phyloP scores from a whole-genome alignment of 2,113 vertebrate genomes.

The Potamarius usumacintae region DNA sequence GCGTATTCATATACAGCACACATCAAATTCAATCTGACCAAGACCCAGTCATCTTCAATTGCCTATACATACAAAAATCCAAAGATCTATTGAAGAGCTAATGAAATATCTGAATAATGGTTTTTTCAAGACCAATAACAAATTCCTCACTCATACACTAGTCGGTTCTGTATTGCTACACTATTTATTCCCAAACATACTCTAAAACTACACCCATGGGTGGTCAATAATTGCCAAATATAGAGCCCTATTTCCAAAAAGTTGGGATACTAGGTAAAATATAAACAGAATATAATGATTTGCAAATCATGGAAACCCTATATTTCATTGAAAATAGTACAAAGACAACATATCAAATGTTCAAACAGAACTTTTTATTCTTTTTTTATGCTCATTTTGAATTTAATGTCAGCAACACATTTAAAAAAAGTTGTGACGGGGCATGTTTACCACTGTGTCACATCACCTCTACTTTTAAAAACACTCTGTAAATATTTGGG shows the following conservation, averaged over 20 bases:
- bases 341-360: no score
- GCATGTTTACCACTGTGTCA: no score
- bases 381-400: no score
- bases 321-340: no score
- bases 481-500: no score
- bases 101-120: constrained; percentile 15
- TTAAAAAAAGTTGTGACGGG: no score
- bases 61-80: constrained; percentile 17
- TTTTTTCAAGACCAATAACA: constrained; percentile 16
- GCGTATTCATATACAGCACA: background rate
- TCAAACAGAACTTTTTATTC: no score
- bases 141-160: background rate
- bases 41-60: constrained; percentile 18
- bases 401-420: no score
- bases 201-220: background rate
- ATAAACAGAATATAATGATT: no score
- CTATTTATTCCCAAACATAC: background rate
- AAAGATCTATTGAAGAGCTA: constrained; percentile 13
- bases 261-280: no score
- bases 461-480: no score
- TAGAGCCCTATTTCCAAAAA: background rate
- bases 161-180: background rate
- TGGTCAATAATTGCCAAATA: background rate
- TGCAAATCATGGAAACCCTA: no score
- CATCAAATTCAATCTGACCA: constrained; percentile 26